A percentile compares a stretch with the other conserved stretches of the same genome.
Evolutionary conservation across 2,797 vertebrate genomes (phyloP).

Genomic region (Holocentrus rufus): DNA sequence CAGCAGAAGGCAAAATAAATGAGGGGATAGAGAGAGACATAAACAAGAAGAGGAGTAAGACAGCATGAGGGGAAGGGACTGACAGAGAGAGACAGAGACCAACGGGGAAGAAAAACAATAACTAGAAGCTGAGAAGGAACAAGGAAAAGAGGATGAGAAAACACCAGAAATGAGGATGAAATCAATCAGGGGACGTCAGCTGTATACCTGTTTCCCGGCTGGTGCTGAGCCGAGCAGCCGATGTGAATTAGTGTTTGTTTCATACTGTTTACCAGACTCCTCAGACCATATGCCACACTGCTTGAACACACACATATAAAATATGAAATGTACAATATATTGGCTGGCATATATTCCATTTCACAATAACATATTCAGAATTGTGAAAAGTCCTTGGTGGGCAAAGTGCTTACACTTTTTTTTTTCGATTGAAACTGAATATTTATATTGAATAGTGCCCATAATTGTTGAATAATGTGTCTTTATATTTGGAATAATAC

Average conservation of each 20-base stretch:
- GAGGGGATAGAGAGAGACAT: background rate
- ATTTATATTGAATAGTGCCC: no score
- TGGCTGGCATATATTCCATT: background rate
- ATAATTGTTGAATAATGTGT: no score
- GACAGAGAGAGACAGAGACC: slow-evolving; percentile 10
- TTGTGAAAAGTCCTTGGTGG: no score
- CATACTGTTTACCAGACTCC: slow-evolving; percentile 36
- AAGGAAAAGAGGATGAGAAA: background rate
- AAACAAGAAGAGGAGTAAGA: background rate
- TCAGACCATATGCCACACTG: slow-evolving; percentile 4
- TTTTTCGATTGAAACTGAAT: background rate
- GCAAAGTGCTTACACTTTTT: background rate
- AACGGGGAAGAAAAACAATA: slow-evolving; percentile 2
- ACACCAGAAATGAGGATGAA: slow-evolving; percentile 33
- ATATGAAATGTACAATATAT: slow-evolving; percentile 9
- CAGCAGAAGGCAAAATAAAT: no score
- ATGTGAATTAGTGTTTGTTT: slow-evolving; percentile 28
- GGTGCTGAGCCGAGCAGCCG: slow-evolving; percentile 33
- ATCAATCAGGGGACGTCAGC: slow-evolving; percentile 36
- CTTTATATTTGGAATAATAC: no score
- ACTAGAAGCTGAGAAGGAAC: slow-evolving; percentile 12
- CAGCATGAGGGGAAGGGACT: background rate
- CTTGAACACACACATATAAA: slow-evolving; percentile 38
- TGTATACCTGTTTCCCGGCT: slow-evolving; percentile 44
- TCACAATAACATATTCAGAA: background rate